phyloP scores from a whole-genome alignment of 2,888 invertebrate genomes.

The Criorhina ranunculi region DNA sequence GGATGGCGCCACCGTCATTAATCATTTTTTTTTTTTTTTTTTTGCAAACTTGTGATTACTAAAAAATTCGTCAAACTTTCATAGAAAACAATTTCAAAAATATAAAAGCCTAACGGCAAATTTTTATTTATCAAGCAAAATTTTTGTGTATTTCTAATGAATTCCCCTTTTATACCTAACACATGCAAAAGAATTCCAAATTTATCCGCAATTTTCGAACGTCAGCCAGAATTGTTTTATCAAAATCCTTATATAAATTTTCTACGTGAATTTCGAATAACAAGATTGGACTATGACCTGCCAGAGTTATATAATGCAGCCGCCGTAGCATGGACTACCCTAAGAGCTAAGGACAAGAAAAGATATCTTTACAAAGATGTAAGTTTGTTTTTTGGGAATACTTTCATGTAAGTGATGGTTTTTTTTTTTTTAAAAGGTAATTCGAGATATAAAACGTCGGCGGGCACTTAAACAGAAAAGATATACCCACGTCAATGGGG shows the following conservation, averaged over 20 bases:
- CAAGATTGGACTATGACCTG: slow-evolving; percentile 38
- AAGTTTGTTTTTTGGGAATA: neutral
- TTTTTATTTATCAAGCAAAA: slow-evolving; percentile 4
- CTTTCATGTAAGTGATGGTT: neutral
- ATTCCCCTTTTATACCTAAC: neutral
- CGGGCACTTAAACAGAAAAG: neutral
- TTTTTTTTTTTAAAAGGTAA: slow-evolving; percentile 21
- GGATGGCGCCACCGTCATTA: too few relatives aligned
- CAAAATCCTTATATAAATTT: slow-evolving; percentile 68
- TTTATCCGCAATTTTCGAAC: slow-evolving; percentile 12
- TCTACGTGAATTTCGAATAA: slow-evolving; percentile 55
- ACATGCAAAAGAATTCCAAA: neutral
- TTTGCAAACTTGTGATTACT: too few relatives aligned
- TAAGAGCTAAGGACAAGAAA: slow-evolving; percentile 6
- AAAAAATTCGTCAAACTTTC: too few relatives aligned
- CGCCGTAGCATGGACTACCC: slow-evolving; percentile 43
- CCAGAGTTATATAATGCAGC: slow-evolving; percentile 29
- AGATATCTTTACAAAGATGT: slow-evolving; percentile 31
- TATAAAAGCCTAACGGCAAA: neutral
- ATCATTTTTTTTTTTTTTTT: too few relatives aligned
- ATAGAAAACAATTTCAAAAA: slow-evolving; percentile 8
- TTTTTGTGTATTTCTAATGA: slow-evolving; percentile 10
- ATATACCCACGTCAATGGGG: neutral
- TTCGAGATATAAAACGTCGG: slow-evolving; percentile 33
- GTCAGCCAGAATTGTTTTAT: slow-evolving; percentile 58